Base-by-base conservation (phyloP, 2,888 invertebrate species). In the Catocala nupta region DNA sequence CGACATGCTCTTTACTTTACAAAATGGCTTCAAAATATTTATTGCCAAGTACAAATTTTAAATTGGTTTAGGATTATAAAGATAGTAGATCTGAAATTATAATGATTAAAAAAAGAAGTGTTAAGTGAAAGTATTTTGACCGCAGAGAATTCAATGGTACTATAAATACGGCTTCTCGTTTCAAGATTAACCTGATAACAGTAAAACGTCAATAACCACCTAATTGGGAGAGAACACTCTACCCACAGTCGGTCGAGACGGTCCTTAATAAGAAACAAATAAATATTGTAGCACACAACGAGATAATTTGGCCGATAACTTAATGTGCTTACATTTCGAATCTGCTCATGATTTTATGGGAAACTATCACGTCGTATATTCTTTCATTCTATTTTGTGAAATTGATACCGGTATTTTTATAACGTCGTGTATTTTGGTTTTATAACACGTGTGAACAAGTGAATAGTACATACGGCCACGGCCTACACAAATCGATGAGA, bases 201-300 rank as follows among this genome's bases (percentile, higher is more conserved):
- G 91, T 93, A 92, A 93, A 94, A 91, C 90, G 93, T 93, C 94
- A 91, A 94, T 94, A 93, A 93, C 90, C 93, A 93, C 92, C 94
- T 94, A 94, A 94, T 93, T 94, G 94, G 94, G 88, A 90, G 89
- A 89, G 90, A 90, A 90, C 90, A 89, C 88, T 90, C 89, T 82
- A 85, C 86, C 86, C 87, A 87, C 91, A 88, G 87, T 86, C 89
- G 85, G 82, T 81, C 83, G 81, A 82, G 76, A 81, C 85, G 83
- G 83, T 82, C 84, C 83, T 80, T 85, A 89, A 84, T 88, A 89
- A 92, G 92, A 92, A 91, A 94, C 93, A 92, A 93, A 94, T 94
- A 93, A 94, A 94, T 93, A 94, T 93, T 92, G 93, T 90, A 90
- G 88, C 92, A 88, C 88, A 85, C 86, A 83, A 87, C 87, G 86